Conservation (phyloP, 2,113 vertebrate genomes). For the Syrmaticus mikado region DNA sequence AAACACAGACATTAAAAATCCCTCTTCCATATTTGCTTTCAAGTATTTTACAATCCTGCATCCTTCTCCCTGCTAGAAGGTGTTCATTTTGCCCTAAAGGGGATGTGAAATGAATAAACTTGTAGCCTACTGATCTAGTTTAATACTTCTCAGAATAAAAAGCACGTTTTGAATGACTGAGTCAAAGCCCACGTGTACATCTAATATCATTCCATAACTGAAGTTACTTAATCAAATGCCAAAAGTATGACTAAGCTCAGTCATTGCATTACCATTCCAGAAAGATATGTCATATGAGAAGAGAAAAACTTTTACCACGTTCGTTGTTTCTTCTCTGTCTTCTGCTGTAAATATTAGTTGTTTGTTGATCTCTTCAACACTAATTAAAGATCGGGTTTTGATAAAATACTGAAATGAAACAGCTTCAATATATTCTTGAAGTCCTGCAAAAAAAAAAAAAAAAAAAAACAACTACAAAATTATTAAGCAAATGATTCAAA, state of each 20-base stretch:
- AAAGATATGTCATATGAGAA: slow-evolving; percentile 17
- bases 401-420: slow-evolving; percentile 97
- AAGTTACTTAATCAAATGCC: slow-evolving; percentile 40
- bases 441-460: slow-evolving; percentile 78
- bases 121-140: background rate
- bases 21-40: background rate
- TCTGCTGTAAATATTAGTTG: slow-evolving; percentile 86
- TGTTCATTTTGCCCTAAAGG: slow-evolving; percentile 1
- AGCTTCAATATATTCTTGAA: slow-evolving; percentile 97
- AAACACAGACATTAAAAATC: background rate
- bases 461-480: background rate
- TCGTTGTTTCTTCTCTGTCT: slow-evolving; percentile 76
- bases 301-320: slow-evolving; percentile 71
- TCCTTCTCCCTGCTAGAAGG: background rate
- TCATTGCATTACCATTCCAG: background rate
- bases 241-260: background rate
- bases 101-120: slow-evolving; percentile 27
- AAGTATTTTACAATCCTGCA: background rate
- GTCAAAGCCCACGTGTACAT: background rate
- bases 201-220: background rate
- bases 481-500: background rate
- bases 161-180: background rate
- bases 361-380: slow-evolving; percentile 94
- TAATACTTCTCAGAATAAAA: slow-evolving; percentile 23
- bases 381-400: slow-evolving; percentile 89